Percentiles rank a stretch among this genome's conserved stretches.
phyloP scores from a whole-genome alignment of 2,797 vertebrate species.

The Parambassis ranga region DNA sequence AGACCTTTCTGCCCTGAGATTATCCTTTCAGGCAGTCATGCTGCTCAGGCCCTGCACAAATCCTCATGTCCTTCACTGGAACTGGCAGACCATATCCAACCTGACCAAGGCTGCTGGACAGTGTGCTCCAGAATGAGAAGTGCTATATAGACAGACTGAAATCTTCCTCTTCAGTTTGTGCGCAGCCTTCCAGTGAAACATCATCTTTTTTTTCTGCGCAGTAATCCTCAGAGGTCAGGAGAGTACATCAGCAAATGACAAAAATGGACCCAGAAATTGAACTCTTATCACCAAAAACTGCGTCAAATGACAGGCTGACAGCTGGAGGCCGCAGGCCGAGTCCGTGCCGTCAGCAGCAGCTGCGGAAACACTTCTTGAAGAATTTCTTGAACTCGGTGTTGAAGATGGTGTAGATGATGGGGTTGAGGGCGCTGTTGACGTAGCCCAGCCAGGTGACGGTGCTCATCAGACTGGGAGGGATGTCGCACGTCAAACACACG shows the following conservation, averaged over 20 bases:
- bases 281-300: not conserved
- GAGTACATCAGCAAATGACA: not conserved
- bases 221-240: not conserved
- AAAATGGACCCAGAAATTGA: not conserved
- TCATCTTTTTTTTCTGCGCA: not conserved
- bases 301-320: not conserved
- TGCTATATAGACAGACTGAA: not conserved
- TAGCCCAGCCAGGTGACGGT: slow-evolving; percentile 96
- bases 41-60: slow-evolving; percentile 2
- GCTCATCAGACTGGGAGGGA: slow-evolving; percentile 87
- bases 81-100: not conserved
- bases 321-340: not conserved
- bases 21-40: not conserved
- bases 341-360: slow-evolving; percentile 70
- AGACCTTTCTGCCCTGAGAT: not conserved
- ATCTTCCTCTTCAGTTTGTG: not conserved
- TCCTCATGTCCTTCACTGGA: not conserved
- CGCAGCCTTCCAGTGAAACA: not conserved
- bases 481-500: slow-evolving; percentile 83
- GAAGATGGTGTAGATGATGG: slow-evolving; percentile 94
- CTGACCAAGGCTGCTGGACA: not conserved
- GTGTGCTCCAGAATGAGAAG: not conserved
- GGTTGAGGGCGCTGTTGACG: slow-evolving; percentile 95
- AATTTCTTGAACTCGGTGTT: slow-evolving; percentile 91
- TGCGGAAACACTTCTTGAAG: slow-evolving; percentile 87